phyloP scores from a whole-genome alignment of 2,113 vertebrate species.

The Pholis gunnellus region DNA sequence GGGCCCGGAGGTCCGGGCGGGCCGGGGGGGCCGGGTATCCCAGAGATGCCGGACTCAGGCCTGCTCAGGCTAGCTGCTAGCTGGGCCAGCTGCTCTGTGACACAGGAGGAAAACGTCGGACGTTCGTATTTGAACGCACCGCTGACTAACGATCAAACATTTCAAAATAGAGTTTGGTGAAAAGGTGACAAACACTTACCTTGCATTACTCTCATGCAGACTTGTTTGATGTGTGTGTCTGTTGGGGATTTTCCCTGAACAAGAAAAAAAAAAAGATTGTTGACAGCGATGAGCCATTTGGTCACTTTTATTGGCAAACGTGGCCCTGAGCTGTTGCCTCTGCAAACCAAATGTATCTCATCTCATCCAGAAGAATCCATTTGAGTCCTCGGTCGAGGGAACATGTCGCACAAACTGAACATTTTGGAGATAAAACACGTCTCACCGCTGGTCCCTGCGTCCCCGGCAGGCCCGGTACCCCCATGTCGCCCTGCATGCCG shows the following conservation, averaged over 20 bases:
- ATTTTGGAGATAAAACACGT: conserved; percentile 2
- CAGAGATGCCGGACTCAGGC: conserved; percentile 89
- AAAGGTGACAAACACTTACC: conserved; percentile 82
- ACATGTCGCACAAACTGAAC: not conserved
- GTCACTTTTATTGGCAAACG: not conserved
- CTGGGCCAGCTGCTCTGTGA: conserved; percentile 93
- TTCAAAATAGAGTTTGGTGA: too few relatives aligned
- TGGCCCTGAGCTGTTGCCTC: not conserved
- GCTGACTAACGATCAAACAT: too few relatives aligned
- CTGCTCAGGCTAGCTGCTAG: conserved; percentile 93
- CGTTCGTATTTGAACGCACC: not conserved
- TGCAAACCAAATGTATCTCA: not conserved
- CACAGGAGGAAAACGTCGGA: conserved; percentile 5
- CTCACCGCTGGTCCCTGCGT: conserved; percentile 90
- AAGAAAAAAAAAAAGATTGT: conserved; percentile 38
- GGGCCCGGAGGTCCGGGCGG: conserved; percentile 87
- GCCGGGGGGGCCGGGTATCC: conserved; percentile 88
- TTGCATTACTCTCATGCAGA: conserved; percentile 98
- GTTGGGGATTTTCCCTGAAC: conserved; percentile 91
- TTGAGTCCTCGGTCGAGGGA: not conserved
- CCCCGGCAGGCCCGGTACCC: conserved; percentile 90
- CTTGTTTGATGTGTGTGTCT: conserved; percentile 93
- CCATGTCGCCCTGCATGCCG: conserved; percentile 93
- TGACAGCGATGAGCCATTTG: not conserved
- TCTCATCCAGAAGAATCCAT: not conserved